Conservation (phyloP, 2,797 vertebrate genomes). For the Harpagifer antarcticus region DNA sequence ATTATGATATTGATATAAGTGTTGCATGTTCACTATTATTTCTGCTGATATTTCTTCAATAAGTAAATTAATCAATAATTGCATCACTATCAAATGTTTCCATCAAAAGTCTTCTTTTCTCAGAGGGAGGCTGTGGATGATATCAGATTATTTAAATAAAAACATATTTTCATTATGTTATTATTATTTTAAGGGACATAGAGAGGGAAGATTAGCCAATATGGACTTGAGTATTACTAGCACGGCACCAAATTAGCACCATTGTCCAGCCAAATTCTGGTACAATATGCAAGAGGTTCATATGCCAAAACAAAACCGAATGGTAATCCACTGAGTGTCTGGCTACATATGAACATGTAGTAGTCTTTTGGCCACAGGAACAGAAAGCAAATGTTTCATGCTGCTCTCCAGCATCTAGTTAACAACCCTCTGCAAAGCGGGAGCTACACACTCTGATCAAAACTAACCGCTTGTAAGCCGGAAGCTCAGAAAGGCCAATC, state of each 20-base stretch:
- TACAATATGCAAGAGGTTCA: too few relatives aligned
- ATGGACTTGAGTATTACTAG: background rate
- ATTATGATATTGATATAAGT: background rate
- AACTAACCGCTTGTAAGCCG: conserved; percentile 14
- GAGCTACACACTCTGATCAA: conserved; percentile 6
- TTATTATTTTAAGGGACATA: background rate
- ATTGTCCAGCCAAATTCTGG: too few relatives aligned
- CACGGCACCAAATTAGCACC: too few relatives aligned
- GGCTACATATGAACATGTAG: too few relatives aligned
- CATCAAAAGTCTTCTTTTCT: too few relatives aligned
- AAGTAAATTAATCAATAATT: too few relatives aligned
- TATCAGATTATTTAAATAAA: background rate
- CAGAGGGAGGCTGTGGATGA: background rate
- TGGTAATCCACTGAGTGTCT: too few relatives aligned
- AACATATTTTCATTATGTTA: conserved; percentile 7
- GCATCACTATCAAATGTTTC: too few relatives aligned
- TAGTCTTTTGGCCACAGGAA: too few relatives aligned
- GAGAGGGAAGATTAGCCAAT: background rate
- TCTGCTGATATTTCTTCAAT: too few relatives aligned
- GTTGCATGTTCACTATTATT: background rate
- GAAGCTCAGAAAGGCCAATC: conserved; percentile 14
- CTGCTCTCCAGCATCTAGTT: background rate
- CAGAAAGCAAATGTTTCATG: too few relatives aligned
- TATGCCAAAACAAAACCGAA: too few relatives aligned
- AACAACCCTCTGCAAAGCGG: background rate